Percentiles rank a stretch among this genome's conserved stretches.
phyloP scores from a whole-genome alignment of 2,888 invertebrate species.

The Dolichopus griseipennis region DNA sequence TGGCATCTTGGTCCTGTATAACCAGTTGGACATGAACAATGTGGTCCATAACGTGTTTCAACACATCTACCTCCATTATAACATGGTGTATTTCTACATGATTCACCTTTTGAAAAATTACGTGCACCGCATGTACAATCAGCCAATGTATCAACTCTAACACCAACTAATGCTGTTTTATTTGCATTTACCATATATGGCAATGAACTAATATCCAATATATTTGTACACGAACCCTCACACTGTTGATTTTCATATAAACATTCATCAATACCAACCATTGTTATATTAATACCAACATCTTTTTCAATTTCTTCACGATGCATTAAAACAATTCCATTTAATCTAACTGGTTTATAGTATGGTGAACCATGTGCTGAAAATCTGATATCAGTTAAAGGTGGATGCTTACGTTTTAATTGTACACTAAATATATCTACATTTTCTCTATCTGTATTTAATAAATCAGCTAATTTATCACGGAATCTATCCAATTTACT shows the following conservation, averaged over 20 bases:
- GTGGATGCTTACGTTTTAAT: constrained; percentile 73
- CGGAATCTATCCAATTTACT: constrained; percentile 86
- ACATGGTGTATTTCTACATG: constrained; percentile 83
- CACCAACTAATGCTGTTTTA: constrained; percentile 91
- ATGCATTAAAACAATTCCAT: constrained; percentile 89
- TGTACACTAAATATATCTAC: constrained; percentile 97
- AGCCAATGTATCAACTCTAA: constrained; percentile 83
- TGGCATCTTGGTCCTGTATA: constrained; percentile 96
- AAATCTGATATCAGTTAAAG: constrained; percentile 85
- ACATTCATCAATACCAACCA: constrained; percentile 97
- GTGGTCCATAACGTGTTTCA: constrained; percentile 77
- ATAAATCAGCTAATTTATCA: constrained; percentile 75
- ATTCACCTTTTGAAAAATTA: constrained; percentile 82
- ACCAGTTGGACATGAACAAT: constrained; percentile 84
- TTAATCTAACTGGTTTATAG: constrained; percentile 86
- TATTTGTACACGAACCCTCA: constrained; percentile 93
- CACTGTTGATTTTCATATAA: constrained; percentile 90
- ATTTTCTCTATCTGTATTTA: constrained; percentile 77
- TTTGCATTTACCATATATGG: constrained; percentile 97
- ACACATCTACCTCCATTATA: constrained; percentile 94
- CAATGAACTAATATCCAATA: constrained; percentile 75
- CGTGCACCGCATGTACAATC: constrained; percentile 90
- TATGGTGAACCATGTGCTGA: constrained; percentile 94
- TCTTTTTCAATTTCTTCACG: constrained; percentile 87
- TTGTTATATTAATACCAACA: constrained; percentile 91